These are phyloP conservation scores for Oryzaephilus surinamensis DNA, from an alignment of 1,140 invertebrate genomes.

Conservation along the genomic window DNA sequence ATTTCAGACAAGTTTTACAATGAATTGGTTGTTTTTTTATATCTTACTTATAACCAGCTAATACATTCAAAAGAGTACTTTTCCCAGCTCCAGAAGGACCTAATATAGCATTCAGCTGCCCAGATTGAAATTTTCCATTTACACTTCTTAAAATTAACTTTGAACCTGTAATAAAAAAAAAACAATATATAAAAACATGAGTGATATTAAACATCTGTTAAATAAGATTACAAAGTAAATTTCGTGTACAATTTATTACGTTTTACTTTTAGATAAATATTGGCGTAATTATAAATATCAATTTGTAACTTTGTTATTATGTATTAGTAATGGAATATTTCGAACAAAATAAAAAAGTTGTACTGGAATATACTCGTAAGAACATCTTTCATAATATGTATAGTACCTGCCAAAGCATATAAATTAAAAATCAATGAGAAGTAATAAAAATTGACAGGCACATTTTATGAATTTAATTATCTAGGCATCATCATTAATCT, in stretches of 20 bases:
- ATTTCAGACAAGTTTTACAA: background rate
- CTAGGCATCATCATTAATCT: too few species aligned
- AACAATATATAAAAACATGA: too few species aligned
- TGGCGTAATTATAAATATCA: slow-evolving; percentile 1
- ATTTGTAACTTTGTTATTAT: slow-evolving; percentile 1
- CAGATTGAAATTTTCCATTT: slow-evolving; percentile 61
- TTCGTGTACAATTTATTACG: background rate
- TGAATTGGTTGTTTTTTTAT: too few species aligned
- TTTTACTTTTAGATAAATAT: background rate
- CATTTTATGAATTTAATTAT: too few species aligned
- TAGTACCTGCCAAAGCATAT: too few species aligned
- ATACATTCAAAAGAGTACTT: slow-evolving; percentile 72
- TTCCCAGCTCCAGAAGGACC: slow-evolving; percentile 88
- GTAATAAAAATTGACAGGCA: too few species aligned
- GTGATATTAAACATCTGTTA: too few species aligned
- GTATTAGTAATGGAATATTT: too few species aligned
- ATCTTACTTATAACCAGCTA: slow-evolving; percentile 78
- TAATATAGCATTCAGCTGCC: slow-evolving; percentile 71
- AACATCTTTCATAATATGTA: too few species aligned
- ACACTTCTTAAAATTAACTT: slow-evolving; percentile 61
- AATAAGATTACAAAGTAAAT: background rate
- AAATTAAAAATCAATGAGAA: too few species aligned
- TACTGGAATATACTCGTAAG: too few species aligned
- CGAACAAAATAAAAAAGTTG: background rate
- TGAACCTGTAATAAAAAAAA: slow-evolving; percentile 46